Base-by-base conservation (phyloP, 2,113 vertebrate species). In the Pseudorasbora parva region DNA sequence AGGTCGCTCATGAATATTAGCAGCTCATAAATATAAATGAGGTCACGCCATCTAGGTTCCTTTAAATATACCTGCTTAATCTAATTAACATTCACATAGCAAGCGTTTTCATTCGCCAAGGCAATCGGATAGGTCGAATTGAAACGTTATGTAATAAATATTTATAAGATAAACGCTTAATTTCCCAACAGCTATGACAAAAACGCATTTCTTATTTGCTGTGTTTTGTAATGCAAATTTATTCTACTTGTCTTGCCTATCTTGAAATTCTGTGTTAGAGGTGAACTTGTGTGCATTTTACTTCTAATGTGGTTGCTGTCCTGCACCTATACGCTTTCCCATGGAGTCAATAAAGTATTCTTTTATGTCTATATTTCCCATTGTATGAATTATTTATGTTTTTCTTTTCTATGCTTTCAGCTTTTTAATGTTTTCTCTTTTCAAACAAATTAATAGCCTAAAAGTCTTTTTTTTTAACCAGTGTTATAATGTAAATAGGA, bases 71-170 rank as follows among this genome's bases (percentile, higher is more conserved):
- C 5, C 17, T 14, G 41, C 12, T 41, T 25, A 9, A 60, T 23
- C 14, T 62, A 45, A 78, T 78, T 78, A 17, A 19, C 37, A 78
- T 27, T 62, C 56, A 62, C 17, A 25, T 3, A 8, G 43, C 43
- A 45, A 25, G 23, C 15, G 15, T 64, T 75, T 51, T 27, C 64
- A 57, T 57, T 33, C 8, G 59, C 57, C 25, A 21, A 62, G 15
- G 37, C n/a, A 45, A 17, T 59, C 56, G 33, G 33, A 4, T 78
- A 43, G n/a, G 10, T 15, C 9, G 4, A 12, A 14, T 78, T 56
- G 49, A 7, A 64, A 12, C 15, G 9, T 80, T 47, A 49, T 9
- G 11, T 64, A 30, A 66, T 80, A n/a, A 66, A 51, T 80, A 80
- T 80, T 80, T 25, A 80, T 19, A 25, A 78, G 56, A 9, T 23